These are phyloP conservation scores for Listronotus bonariensis DNA, from an alignment of 1,140 invertebrate species.

Conservation along the genomic window DNA sequence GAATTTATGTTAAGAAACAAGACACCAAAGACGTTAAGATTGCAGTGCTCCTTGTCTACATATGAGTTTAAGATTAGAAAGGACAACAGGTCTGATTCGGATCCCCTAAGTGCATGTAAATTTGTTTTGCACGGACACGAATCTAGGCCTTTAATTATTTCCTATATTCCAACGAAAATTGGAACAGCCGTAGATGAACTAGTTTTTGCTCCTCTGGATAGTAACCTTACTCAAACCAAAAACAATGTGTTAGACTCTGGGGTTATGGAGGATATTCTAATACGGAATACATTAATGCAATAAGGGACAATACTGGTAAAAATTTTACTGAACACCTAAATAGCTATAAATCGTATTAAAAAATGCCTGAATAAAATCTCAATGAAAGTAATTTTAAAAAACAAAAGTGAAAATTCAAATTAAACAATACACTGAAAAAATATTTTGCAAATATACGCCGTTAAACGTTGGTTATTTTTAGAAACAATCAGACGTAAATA, in stretches of 20 bases:
- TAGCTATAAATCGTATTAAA: too few relatives aligned
- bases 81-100: constrained; percentile 40
- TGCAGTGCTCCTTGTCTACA: constrained; percentile 55
- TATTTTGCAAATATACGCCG: too few relatives aligned
- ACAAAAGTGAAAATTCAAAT: too few relatives aligned
- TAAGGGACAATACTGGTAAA: constrained; percentile 57
- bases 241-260: constrained; percentile 54
- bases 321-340: neutral
- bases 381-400: too few relatives aligned
- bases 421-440: too few relatives aligned
- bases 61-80: constrained; percentile 45
- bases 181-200: constrained; percentile 58
- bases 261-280: constrained; percentile 60
- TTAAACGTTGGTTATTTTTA: too few relatives aligned
- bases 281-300: constrained; percentile 56
- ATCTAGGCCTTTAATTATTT: constrained; percentile 56
- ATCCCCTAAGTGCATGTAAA: constrained; percentile 44
- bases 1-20: constrained; percentile 60
- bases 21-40: constrained; percentile 58
- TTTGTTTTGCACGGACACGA: constrained; percentile 58
- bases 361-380: too few relatives aligned
- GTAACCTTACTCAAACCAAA: constrained; percentile 49
- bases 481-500: too few relatives aligned
- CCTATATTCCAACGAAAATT: constrained; percentile 56
- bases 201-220: constrained; percentile 56